Evolutionary conservation across 2,797 vertebrate species (phyloP).

Genomic region (Epinephelus malabaricus): DNA sequence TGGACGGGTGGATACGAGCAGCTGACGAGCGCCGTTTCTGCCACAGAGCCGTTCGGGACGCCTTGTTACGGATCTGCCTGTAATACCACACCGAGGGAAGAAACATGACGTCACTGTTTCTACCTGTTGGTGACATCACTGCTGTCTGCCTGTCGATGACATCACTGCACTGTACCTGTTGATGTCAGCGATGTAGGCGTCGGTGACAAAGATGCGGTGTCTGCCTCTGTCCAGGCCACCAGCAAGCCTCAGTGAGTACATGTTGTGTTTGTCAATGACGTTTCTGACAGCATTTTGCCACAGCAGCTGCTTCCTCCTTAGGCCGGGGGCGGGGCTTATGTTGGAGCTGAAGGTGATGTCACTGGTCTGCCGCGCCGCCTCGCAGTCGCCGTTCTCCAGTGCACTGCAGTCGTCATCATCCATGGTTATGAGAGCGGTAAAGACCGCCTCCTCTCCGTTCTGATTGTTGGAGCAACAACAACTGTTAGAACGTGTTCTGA

Average conservation of each 20-base stretch:
- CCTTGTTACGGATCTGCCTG: slow-evolving; percentile 67
- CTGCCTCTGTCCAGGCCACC: slow-evolving; percentile 39
- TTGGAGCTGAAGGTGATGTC: slow-evolving; percentile 47
- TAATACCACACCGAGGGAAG: slow-evolving; percentile 1
- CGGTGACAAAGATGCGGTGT: slow-evolving; percentile 71
- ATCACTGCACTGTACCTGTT: slow-evolving; percentile 51
- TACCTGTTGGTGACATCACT: too few species aligned
- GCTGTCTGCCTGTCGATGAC: background rate
- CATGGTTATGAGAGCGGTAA: slow-evolving; percentile 12
- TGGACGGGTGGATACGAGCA: slow-evolving; percentile 43
- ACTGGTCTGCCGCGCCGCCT: background rate
- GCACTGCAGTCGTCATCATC: background rate
- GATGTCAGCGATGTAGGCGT: slow-evolving; percentile 77
- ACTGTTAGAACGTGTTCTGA: background rate
- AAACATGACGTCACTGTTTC: too few species aligned
- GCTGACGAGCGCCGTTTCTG: slow-evolving; percentile 64
- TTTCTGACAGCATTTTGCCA: slow-evolving; percentile 76
- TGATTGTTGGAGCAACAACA: background rate
- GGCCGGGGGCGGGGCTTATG: slow-evolving; percentile 28
- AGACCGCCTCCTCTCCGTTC: background rate
- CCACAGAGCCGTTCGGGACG: slow-evolving; percentile 22
- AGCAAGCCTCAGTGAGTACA: slow-evolving; percentile 52
- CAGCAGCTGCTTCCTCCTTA: slow-evolving; percentile 66
- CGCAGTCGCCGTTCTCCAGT: slow-evolving; percentile 38
- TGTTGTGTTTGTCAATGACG: slow-evolving; percentile 73